These are phyloP conservation scores for Triplophysa dalaica DNA, from an alignment of 2,113 vertebrate species.

Conservation along the genomic window DNA sequence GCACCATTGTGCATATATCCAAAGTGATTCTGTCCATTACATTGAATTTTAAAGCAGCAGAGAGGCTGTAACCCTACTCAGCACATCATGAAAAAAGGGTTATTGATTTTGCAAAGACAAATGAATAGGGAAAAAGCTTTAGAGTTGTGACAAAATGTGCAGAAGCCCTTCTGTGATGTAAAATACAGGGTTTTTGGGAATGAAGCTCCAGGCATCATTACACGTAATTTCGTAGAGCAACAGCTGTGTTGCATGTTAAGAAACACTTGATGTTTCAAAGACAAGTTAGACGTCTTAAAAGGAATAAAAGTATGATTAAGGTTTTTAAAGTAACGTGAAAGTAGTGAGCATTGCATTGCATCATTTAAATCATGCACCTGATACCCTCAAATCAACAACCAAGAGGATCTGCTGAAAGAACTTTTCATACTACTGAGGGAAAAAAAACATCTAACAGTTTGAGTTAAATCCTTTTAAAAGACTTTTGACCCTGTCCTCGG, in stretches of 20 bases:
- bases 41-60: not conserved
- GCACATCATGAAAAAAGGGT: not conserved
- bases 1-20: not conserved
- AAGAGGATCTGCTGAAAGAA: not conserved
- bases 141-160: not conserved
- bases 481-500: not conserved
- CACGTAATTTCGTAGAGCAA: not conserved
- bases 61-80: not conserved
- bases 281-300: not conserved
- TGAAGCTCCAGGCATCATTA: not conserved
- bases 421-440: not conserved
- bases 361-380: not conserved
- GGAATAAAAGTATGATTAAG: not conserved
- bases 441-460: not conserved
- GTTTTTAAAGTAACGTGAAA: not conserved
- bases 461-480: not conserved
- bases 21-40: conserved; percentile 14
- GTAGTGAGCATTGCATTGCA: not conserved
- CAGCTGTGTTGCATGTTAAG: not conserved
- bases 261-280: not conserved
- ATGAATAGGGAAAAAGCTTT: not conserved
- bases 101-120: conserved; percentile 11
- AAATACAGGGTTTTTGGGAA: not conserved
- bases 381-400: not conserved
- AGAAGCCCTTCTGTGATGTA: not conserved